Conservation (phyloP, 2,888 invertebrate species). For the Meteorus cinctellus region DNA sequence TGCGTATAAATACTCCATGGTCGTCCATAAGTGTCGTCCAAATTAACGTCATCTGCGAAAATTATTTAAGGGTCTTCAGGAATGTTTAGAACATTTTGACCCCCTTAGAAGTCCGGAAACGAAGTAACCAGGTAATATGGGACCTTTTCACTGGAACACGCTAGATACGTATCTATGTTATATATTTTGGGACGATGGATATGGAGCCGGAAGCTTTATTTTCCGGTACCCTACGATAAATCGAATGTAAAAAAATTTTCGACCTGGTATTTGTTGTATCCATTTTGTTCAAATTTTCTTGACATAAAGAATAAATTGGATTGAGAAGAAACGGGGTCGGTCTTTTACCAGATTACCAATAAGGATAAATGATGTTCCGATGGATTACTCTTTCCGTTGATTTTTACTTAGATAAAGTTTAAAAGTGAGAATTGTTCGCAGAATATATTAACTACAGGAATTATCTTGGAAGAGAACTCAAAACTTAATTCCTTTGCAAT, state of each 20-base stretch:
- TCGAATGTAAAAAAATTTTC: not conserved
- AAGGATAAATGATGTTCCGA: too few relatives aligned
- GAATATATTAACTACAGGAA: too few relatives aligned
- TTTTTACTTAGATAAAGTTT: too few relatives aligned
- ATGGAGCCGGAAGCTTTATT: slow-evolving; percentile 49
- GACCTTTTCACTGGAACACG: slow-evolving; percentile 37
- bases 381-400: too few relatives aligned
- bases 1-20: not conserved
- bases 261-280: not conserved
- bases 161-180: slow-evolving; percentile 48
- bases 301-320: too few relatives aligned
- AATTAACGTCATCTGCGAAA: slow-evolving; percentile 45
- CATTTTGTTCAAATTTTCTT: too few relatives aligned
- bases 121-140: slow-evolving; percentile 48
- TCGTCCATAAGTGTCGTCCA: slow-evolving; percentile 24
- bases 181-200: not conserved
- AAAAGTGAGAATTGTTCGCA: too few relatives aligned
- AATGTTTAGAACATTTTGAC: slow-evolving; percentile 41
- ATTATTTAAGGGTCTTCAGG: slow-evolving; percentile 25
- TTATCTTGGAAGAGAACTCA: too few relatives aligned
- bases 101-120: slow-evolving; percentile 50
- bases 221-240: not conserved
- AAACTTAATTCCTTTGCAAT: too few relatives aligned
- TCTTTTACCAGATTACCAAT: too few relatives aligned
- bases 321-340: too few relatives aligned